phyloP scores from a whole-genome alignment of 2,113 vertebrate species.

The Crotalus helleri region DNA sequence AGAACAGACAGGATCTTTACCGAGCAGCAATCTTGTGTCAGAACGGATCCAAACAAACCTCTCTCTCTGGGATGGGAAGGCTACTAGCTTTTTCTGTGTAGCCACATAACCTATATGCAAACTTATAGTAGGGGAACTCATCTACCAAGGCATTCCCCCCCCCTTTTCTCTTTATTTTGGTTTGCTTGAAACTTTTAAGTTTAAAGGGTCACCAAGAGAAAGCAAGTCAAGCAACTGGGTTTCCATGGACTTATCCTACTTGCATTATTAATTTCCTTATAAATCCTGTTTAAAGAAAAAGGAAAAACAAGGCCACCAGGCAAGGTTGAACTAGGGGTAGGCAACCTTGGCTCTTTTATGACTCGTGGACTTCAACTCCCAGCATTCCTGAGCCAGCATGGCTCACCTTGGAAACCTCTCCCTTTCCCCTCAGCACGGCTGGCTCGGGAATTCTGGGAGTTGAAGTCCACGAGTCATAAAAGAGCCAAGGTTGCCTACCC shows the following conservation, averaged over 20 bases:
- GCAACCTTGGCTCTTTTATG: too few species aligned
- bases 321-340: too few species aligned
- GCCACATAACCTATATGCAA: not conserved
- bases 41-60: not conserved
- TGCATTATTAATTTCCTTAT: too few species aligned
- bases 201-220: slow-evolving; percentile 6
- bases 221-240: not conserved
- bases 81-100: not conserved
- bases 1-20: not conserved
- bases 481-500: too few species aligned
- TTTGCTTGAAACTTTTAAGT: not conserved
- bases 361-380: too few species aligned
- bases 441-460: too few species aligned
- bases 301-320: too few species aligned
- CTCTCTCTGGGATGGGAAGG: not conserved
- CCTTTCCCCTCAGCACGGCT: too few species aligned
- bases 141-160: not conserved
- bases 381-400: too few species aligned
- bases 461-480: too few species aligned
- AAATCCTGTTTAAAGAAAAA: too few species aligned
- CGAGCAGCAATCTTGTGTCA: not conserved
- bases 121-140: not conserved
- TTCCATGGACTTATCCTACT: not conserved
- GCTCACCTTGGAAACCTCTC: too few species aligned
- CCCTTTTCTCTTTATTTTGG: not conserved